Evolutionary conservation across 2,797 vertebrate species (phyloP).

Genomic region (Sebastes hubbsi): DNA sequence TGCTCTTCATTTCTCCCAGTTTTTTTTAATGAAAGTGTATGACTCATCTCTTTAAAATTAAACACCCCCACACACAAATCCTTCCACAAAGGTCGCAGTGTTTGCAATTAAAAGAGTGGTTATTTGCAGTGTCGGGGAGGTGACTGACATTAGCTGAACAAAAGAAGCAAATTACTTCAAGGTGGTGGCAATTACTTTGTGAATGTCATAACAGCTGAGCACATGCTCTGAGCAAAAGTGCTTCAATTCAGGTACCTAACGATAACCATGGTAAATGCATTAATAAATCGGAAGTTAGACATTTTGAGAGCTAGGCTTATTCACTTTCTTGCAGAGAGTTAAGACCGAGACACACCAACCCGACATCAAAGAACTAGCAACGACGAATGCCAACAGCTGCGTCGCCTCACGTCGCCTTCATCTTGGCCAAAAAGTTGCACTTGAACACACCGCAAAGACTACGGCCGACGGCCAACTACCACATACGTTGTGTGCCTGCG

Average conservation of each 20-base stretch:
- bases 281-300: not conserved
- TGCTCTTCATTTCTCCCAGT: not conserved
- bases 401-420: no score
- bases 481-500: no score
- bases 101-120: slow-evolving; percentile 44
- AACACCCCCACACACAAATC: slow-evolving; percentile 41
- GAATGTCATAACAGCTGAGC: not conserved
- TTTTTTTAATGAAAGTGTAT: slow-evolving; percentile 20
- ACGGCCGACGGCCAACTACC: no score
- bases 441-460: no score
- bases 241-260: not conserved
- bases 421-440: no score
- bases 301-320: not conserved
- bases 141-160: slow-evolving; percentile 32
- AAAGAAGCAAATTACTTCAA: slow-evolving; percentile 18
- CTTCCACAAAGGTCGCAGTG: slow-evolving; percentile 31
- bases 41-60: slow-evolving; percentile 56
- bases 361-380: no score
- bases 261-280: not conserved
- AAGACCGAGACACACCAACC: no score
- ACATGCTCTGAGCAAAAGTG: not conserved
- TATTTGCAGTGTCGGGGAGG: slow-evolving; percentile 24
- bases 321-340: not conserved
- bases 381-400: no score
- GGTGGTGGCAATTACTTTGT: not conserved